Evolutionary conservation across 2,113 vertebrate genomes (phyloP).

Genomic region (Callospermophilus lateralis): DNA sequence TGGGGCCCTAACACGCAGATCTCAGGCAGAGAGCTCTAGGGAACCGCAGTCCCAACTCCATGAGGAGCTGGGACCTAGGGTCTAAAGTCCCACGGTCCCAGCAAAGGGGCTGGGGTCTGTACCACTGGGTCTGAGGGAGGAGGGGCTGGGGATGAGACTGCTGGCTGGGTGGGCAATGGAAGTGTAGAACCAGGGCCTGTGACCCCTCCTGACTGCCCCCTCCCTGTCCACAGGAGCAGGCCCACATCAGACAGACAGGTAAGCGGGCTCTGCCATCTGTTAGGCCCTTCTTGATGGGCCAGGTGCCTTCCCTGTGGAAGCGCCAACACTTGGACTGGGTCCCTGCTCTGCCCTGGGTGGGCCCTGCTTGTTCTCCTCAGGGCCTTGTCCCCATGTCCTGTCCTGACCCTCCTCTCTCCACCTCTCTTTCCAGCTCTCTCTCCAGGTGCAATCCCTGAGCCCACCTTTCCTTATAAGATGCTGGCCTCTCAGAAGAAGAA

Average conservation of each 20-base stretch:
- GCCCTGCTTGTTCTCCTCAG: not conserved
- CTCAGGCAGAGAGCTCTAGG: too few relatives aligned
- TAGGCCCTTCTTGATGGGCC: not conserved
- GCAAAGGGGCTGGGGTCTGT: fast-evolving
- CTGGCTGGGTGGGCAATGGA: too few relatives aligned
- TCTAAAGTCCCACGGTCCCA: too few relatives aligned
- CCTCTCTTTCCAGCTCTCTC: not conserved
- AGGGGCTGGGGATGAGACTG: not conserved
- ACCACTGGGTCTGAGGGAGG: not conserved
- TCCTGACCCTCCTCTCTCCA: not conserved
- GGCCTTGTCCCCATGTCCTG: fast-evolving
- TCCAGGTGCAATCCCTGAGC: not conserved
- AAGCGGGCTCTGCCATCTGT: not conserved
- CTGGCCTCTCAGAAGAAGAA: not conserved
- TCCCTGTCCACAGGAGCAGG: constrained; percentile 18
- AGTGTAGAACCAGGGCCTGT: not conserved
- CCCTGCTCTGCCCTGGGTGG: too few relatives aligned
- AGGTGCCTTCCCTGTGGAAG: not conserved
- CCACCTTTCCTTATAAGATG: not conserved
- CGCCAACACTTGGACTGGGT: not conserved
- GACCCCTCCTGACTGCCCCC: not conserved
- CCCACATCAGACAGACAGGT: not conserved
- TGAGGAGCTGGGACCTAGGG: not conserved
- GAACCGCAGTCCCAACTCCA: not conserved
- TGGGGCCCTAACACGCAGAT: not conserved